Conservation (phyloP, 2,113 vertebrate genomes). For the Catagonus wagneri region DNA sequence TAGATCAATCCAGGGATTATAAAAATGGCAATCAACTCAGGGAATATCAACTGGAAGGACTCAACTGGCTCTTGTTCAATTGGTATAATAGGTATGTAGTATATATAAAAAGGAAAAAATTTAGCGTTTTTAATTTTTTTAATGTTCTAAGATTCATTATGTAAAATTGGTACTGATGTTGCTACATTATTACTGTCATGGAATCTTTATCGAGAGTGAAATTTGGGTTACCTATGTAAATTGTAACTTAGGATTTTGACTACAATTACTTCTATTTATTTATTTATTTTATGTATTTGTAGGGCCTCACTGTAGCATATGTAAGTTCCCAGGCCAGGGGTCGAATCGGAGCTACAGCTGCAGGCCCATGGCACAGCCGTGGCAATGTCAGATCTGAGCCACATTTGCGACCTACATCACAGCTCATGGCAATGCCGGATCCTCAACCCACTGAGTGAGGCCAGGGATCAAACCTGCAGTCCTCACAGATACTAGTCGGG, state of each 20-base stretch:
- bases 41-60: slow-evolving; percentile 99
- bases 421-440: no score
- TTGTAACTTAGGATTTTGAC: slow-evolving; percentile 19
- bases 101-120: not conserved
- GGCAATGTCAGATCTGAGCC: no score
- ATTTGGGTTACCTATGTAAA: not conserved
- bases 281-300: no score
- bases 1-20: slow-evolving; percentile 96
- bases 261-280: not conserved
- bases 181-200: not conserved
- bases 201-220: slow-evolving; percentile 48
- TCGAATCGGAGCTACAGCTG: no score
- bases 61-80: slow-evolving; percentile 99
- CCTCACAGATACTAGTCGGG: no score
- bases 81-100: slow-evolving; percentile 98
- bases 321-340: no score
- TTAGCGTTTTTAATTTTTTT: not conserved
- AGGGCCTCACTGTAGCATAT: no score
- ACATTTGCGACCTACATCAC: no score
- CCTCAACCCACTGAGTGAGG: no score
- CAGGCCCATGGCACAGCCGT: no score
- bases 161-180: not conserved
- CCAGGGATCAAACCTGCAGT: no score
- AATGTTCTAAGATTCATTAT: slow-evolving; percentile 17
- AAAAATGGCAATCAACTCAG: slow-evolving; percentile 98